Base-by-base conservation (phyloP, 1,140 invertebrate genomes). In the Parapsyche elsis region DNA sequence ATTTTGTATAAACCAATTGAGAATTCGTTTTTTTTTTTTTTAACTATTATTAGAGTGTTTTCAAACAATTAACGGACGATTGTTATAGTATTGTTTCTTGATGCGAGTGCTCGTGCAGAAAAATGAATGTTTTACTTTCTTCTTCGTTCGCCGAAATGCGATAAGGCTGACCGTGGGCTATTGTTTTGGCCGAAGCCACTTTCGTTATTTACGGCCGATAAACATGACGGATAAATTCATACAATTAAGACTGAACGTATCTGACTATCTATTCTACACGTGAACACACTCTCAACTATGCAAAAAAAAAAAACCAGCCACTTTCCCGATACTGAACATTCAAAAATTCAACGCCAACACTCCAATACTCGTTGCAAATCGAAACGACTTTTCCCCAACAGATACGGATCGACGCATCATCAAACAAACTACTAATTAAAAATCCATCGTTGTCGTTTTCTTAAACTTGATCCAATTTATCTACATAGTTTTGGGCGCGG, bases 151-250 rank as follows among this genome's bases (percentile, higher is more conserved):
- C 24, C 64, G 24, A 26, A 26, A 24, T 24, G 64, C 64, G 24
- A 67, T 26, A 24, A 30, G 5, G 24, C 64, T 67, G 64, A 67
- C 64, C 64, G 64, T 67, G 64, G 64, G 64, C 64, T 67, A 67
- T 67, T 67, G 64, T 67, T 67, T 67, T 26, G 64, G 64, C 64
- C 64, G 23, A 26, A 67, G 64, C 64, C 64, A 67, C 64, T 67
- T 67, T 67, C 64, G 64, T 26, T 67, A 23, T 67, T 67, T 67
- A 67, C 64, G 64, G 23, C 14, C 64, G 23, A 30, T 67, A 67
- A 67, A 67, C 64, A 67, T 24, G 16, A 23, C 24, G 21, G 64
- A 67, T 67, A 67, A 67, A 12, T 26, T 23, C 9, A 14, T 30
- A 67, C 24, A 67, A 67, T 67, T 67, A 67, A 67, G 21, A 61